These are phyloP conservation scores for Drosophila melanosoma DNA, from an alignment of 2,888 invertebrate species.

Conservation along the genomic window DNA sequence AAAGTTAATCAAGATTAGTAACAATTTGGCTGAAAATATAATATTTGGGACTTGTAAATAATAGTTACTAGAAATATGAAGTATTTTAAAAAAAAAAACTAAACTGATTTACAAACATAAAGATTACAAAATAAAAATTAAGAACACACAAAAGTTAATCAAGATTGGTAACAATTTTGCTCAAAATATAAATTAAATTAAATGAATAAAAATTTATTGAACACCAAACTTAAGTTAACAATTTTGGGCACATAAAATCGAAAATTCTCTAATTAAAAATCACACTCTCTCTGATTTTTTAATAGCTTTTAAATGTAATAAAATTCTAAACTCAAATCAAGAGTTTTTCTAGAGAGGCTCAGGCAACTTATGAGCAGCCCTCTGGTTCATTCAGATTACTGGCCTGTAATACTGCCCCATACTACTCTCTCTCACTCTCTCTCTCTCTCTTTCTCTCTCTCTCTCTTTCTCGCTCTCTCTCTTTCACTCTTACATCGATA, in stretches of 20 bases:
- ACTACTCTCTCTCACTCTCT: not conserved
- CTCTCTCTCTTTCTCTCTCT: not conserved
- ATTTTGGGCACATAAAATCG: not conserved
- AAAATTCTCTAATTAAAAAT: not conserved
- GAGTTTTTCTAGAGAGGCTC: not conserved
- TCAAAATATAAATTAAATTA: not conserved
- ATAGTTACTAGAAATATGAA: not conserved
- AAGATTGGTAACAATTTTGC: not conserved
- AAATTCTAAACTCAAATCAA: not conserved
- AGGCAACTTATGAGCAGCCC: conserved; percentile 18
- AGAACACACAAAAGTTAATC: no score
- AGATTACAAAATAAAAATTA: not conserved
- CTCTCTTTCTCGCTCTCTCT: not conserved
- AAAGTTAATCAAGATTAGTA: not conserved
- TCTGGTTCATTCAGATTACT: conserved; percentile 30
- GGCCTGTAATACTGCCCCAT: conserved; percentile 22
- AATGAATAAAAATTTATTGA: not conserved
- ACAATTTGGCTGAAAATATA: no score
- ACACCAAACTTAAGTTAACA: not conserved
- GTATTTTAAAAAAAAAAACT: not conserved
- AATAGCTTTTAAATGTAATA: not conserved
- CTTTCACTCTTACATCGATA: not conserved
- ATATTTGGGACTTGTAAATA: conserved; percentile 14
- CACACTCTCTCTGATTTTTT: not conserved
- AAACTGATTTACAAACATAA: not conserved